Base-by-base conservation (phyloP, 2,113 vertebrate species). In the Cygnus atratus region DNA sequence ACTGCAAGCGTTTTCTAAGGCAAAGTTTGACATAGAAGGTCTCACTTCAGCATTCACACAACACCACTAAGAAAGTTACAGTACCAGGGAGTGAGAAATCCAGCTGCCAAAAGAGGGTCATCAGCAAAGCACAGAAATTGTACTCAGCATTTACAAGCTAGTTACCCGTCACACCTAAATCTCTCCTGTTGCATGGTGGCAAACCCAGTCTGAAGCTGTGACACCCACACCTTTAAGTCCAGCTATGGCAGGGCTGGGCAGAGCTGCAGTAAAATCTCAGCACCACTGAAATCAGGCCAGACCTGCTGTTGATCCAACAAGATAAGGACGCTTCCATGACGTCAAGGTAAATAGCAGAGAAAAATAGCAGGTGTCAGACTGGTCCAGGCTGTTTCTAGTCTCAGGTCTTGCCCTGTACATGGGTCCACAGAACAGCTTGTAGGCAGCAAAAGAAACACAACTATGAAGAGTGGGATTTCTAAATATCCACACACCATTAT, bases 91-190 rank as follows among this genome's bases (percentile, higher is more conserved):
- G 37, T 0, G 7, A 7, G 22, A 81, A 52, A 1, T 7, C 15
- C 1, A 0, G 33, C 18, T 39, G 21, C 8, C 5, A 7, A 29
- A 19, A 22, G n/a, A 37, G n/a, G 11, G 24, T 11, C 50, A 29
- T 24, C 55, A 57, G 31, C 59, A 59, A 52, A 3, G 0, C 55
- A 65, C 0, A 0, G 58, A 50, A 61, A 11, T 54, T 8, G 2
- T 4, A 18, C n/a, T 33, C 26, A 25, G 58, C 25, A 21, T 31
- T 44, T 52, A n/a, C 28, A 59, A 44, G 11, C 4, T 16, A 33
- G n/a, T 19, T 43, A 37, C 20, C 35, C 37, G 54, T 75, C 10
- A 13, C 31, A 59, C 39, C 44, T 11, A 15, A 41, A 14, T 3
- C 54, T 1, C 0, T n/a, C 26, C 22, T 29, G 19, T 28, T 52